Percentiles rank a stretch among this genome's conserved stretches.
Conservation (phyloP, 1,140 invertebrate species). For the Philopotamus ludificatus region DNA sequence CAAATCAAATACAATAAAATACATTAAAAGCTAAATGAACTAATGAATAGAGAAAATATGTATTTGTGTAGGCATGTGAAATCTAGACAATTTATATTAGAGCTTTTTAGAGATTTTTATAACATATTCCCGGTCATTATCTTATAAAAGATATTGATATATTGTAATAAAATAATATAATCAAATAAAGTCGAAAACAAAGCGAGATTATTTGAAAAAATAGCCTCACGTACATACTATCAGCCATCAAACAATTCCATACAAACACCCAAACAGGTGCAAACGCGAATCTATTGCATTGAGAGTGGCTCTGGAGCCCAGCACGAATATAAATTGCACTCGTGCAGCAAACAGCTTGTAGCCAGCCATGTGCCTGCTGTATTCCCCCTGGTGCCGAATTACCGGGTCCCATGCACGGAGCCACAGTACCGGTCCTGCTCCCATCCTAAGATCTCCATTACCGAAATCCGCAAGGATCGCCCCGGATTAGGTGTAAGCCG, state of each 20-base stretch:
- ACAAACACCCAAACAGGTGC: not conserved
- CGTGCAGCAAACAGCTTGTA: conserved; percentile 25
- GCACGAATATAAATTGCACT: conserved; percentile 6
- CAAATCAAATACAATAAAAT: too few species aligned
- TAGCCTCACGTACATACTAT: not conserved
- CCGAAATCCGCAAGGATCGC: conserved; percentile 27
- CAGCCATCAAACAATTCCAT: not conserved
- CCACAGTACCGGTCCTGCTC: conserved; percentile 24
- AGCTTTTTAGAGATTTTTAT: too few species aligned
- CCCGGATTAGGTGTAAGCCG: conserved; percentile 33
- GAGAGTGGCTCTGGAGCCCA: not conserved
- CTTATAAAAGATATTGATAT: too few species aligned
- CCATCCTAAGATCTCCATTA: conserved; percentile 36
- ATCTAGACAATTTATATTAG: too few species aligned
- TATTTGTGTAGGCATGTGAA: too few species aligned
- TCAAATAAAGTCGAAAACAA: not conserved
- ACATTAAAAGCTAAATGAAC: too few species aligned
- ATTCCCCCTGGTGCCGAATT: conserved; percentile 33
- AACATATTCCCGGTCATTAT: too few species aligned
- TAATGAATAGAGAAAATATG: too few species aligned
- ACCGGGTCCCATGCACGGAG: conserved; percentile 35
- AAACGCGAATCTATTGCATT: not conserved
- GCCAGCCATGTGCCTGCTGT: conserved; percentile 38
- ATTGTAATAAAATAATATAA: not conserved
- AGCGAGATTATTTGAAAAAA: not conserved